Evolutionary conservation across 2,113 vertebrate species (phyloP), one percentile per base, ranked within the genome.

Genomic region (Ranitomeya variabilis): DNA sequence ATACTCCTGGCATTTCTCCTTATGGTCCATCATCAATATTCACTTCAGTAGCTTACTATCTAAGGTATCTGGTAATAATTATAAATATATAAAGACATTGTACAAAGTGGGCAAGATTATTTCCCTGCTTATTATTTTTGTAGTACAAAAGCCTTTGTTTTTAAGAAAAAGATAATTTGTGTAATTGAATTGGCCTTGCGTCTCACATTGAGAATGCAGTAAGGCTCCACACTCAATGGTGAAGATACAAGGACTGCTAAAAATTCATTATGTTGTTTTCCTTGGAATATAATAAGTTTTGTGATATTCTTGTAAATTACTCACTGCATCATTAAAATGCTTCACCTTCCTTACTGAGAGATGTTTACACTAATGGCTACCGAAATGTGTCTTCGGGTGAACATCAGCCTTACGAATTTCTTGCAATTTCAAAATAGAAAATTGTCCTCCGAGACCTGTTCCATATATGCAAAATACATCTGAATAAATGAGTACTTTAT

Each of bases 401-500:
- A 92, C 51, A 11, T 69, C 80, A 92, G 86, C 62, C 91, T 91
- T 90, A 90, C 91, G 90, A 90, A 88, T 76, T 91, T 67, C 89
- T 90, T 60, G 89, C 90, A 94, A 92, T 89, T 89, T 90, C 76
- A 91, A 93, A 69, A 89, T 66, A 89, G 82, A 91, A 94, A 91
- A 82, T 77, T 60, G 37, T 93, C 92, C 90, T 93, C 8, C 0
- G 93, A 95, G 92, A 92, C 90, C 83, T 5, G 71, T 90, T 93
- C 90, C 83, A 90, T 94, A 89, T 93, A 90, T 89, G 90, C 91
- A 93, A 91, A 91, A 91, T 93, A 91, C 91, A 90, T 94, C 89
- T 90, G 91, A 95, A 95, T 91, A 94, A 94, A 94, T 91, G 92
- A 93, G 91, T 90, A 90, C 91, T 91, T 95, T 94, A 94, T 93